Conservation (phyloP, 92 coral and sea anemone species). For the Virgularia gustaviana region DNA sequence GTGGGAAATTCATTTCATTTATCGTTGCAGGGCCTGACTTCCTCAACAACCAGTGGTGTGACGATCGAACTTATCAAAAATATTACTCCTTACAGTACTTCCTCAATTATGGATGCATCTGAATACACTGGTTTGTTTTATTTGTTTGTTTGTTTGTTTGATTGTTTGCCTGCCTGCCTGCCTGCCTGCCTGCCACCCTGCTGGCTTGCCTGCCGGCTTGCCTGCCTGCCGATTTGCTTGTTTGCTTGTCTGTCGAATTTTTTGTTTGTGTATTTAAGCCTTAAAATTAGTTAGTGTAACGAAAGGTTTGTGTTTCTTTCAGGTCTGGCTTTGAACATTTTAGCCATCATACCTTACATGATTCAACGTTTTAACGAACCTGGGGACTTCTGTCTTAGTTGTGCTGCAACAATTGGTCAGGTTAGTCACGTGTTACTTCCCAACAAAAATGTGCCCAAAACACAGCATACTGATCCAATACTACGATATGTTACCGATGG, state of each 20-base stretch:
- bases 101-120: slow-evolving; percentile 79
- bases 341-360: slow-evolving; percentile 82
- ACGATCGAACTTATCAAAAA: slow-evolving; percentile 85
- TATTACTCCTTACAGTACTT: slow-evolving; percentile 75
- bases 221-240: no score
- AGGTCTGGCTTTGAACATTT: slow-evolving; percentile 88
- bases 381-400: slow-evolving; percentile 84
- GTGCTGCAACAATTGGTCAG: slow-evolving; percentile 83
- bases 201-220: no score
- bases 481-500: no score
- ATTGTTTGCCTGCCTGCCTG: no score
- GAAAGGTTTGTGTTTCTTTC: no score
- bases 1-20: neutral
- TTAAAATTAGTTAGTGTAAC: no score
- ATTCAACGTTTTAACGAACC: slow-evolving; percentile 85
- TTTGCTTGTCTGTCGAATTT: no score
- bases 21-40: slow-evolving; percentile 73
- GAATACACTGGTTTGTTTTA: slow-evolving; percentile 96
- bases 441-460: no score
- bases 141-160: no score
- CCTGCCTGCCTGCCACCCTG: no score
- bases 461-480: no score
- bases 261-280: no score
- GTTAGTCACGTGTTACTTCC: slow-evolving; percentile 37
- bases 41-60: slow-evolving; percentile 73